Evolutionary conservation across 2,113 vertebrate genomes (phyloP), one percentile per base, ranked within the genome.

Genomic region (Odontesthes bonariensis): DNA sequence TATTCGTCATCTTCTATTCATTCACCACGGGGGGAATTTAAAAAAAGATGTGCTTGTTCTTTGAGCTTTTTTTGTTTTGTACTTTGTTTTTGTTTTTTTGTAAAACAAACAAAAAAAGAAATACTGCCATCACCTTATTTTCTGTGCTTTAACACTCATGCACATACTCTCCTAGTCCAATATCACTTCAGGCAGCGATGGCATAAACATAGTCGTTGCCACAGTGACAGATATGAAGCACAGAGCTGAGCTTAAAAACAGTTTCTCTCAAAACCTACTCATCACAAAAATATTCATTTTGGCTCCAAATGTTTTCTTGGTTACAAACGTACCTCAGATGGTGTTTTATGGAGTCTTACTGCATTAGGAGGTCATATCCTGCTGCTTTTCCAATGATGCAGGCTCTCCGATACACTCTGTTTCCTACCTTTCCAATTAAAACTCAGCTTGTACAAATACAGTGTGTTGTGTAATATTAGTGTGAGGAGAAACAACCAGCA

Each of bases 201-300:
- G 61, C 64, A 76, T 72, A 83, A 74, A 89, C 82, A 84, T 32
- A 58, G 57, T 46, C 0, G 73, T 90, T 84, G 70, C 81, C 85
- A 82, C 75, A 63, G 86, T 46, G 56, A 87, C 33, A 0, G 23
- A 59, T 82, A 31, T 58, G 10, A 12, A 71, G 31, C 20, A 51
- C 35, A 69, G 64, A 42, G 55, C 70, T 53, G 64, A 68, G 23
- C 19, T n/a, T 44, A 75, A 66, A 69, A 13, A 53, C 17, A 5
- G 13, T 61, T 65, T 59, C 49, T 71, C 5, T 72, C 9, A 0
- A 70, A 72, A 51, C 10, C 38, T 69, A 44, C 64, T 73, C 33
- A 16, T 73, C 19, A 40, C 46, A 47, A 23, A 76, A 55, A 69
- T 42, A 9, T 32, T 76, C 65, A 85, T 69, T 16, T 64, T 64